A percentile compares a stretch with the other conserved stretches of the same genome.
Evolutionary conservation across 2,113 vertebrate species (phyloP).

Genomic region (Epinephelus moara): DNA sequence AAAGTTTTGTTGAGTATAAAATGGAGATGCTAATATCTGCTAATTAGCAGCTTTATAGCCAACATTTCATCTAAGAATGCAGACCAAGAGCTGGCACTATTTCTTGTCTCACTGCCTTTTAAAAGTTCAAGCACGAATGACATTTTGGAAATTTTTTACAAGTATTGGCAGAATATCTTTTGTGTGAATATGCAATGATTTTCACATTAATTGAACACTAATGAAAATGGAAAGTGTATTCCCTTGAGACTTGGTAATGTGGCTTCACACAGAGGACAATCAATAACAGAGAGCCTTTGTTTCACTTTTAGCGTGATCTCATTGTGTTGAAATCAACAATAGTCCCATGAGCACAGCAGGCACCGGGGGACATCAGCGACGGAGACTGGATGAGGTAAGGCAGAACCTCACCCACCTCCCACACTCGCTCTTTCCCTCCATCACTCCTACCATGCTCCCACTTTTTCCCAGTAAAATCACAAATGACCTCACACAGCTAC

Average conservation of each 20-base stretch:
- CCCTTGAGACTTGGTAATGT: background rate
- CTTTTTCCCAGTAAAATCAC: conserved; percentile 5
- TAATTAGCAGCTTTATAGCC: background rate
- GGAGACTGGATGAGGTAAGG: conserved; percentile 65
- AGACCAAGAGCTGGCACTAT: background rate
- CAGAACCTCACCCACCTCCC: conserved; percentile 29
- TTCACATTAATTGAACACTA: background rate
- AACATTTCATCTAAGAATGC: background rate
- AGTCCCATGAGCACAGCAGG: conserved; percentile 56
- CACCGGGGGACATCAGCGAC: conserved; percentile 48
- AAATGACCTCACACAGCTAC: conserved; percentile 46
- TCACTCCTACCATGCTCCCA: background rate
- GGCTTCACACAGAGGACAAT: conserved; percentile 38
- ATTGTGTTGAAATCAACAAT: conserved; percentile 63
- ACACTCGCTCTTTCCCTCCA: background rate
- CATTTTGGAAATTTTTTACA: background rate
- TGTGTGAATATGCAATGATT: background rate
- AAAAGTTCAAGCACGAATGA: background rate
- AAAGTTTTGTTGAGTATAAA: background rate
- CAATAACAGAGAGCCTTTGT: conserved; percentile 65
- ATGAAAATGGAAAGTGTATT: background rate
- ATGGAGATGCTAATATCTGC: background rate
- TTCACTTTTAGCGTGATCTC: conserved; percentile 53
- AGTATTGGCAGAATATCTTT: background rate
- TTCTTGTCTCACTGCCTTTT: background rate